Percentiles rank a stretch among this genome's conserved stretches.
Conservation (phyloP, 2,888 invertebrate genomes). For the Pedicia rivosa region DNA sequence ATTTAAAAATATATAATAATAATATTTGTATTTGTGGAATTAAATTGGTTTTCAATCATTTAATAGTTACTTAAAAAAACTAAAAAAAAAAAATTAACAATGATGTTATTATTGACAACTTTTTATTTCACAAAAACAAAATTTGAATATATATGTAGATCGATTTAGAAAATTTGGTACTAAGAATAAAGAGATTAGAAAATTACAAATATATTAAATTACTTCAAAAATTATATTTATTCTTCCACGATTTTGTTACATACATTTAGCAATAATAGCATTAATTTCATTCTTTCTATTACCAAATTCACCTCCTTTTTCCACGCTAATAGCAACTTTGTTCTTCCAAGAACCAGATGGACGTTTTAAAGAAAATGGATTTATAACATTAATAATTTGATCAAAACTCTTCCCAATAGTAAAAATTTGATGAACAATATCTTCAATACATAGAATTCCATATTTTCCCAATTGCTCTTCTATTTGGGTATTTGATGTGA, state of each 20-base stretch:
- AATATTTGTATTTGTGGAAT: no score
- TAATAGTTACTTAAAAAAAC: no score
- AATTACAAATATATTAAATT: no score
- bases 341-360: slow-evolving; percentile 29
- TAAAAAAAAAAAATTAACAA: no score
- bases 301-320: slow-evolving; percentile 29
- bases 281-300: slow-evolving; percentile 25
- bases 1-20: no score
- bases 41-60: no score
- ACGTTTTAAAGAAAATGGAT: slow-evolving; percentile 17
- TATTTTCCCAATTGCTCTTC: slow-evolving; percentile 26
- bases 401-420: slow-evolving; percentile 27
- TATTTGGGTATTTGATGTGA: slow-evolving; percentile 29
- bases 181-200: no score
- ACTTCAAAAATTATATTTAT: no score
- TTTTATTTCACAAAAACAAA: no score
- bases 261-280: slow-evolving; percentile 23
- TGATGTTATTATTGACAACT: no score
- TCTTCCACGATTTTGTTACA: slow-evolving; percentile 20
- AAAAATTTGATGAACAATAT: slow-evolving; percentile 29
- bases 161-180: no score
- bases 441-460: slow-evolving; percentile 30
- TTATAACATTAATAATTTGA: slow-evolving; percentile 17
- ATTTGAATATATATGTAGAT: no score
- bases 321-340: slow-evolving; percentile 25